Percentiles rank a stretch among this genome's conserved stretches.
These are phyloP conservation scores for Beris morrisii DNA, from an alignment of 2,888 invertebrate species.

Conservation along the genomic window DNA sequence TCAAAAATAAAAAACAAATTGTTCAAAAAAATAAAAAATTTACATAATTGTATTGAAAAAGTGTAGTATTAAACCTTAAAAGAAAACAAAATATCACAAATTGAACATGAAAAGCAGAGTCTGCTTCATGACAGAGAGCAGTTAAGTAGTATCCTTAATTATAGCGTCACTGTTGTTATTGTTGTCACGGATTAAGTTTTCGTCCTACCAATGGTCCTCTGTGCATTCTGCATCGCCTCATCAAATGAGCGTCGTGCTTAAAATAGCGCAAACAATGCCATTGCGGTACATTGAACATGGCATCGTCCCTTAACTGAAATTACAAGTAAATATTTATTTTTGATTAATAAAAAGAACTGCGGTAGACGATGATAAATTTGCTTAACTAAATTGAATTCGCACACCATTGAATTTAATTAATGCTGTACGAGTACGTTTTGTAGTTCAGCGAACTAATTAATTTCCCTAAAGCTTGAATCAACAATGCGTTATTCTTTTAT, in stretches of 20 bases:
- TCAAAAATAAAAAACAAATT: too few relatives aligned
- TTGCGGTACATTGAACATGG: slow-evolving; percentile 77
- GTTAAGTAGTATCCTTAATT: slow-evolving; percentile 6
- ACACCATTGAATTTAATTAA: too few relatives aligned
- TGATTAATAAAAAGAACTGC: neutral
- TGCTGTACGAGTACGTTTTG: too few relatives aligned
- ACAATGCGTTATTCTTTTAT: too few relatives aligned
- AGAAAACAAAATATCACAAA: slow-evolving; percentile 23
- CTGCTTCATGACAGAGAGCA: slow-evolving; percentile 6
- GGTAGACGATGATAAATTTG: too few relatives aligned
- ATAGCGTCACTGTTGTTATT: neutral
- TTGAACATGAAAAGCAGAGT: slow-evolving; percentile 11
- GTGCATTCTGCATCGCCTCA: slow-evolving; percentile 76
- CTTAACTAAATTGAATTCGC: too few relatives aligned
- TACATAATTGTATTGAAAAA: neutral
- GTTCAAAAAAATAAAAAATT: neutral
- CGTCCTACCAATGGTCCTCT: slow-evolving; percentile 49
- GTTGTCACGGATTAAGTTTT: slow-evolving; percentile 18
- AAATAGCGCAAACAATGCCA: slow-evolving; percentile 84
- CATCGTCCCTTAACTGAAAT: slow-evolving; percentile 20
- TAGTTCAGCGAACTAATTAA: too few relatives aligned
- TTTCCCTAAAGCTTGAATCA: too few relatives aligned
- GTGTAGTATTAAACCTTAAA: slow-evolving; percentile 1
- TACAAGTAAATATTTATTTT: neutral
- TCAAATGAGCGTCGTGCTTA: slow-evolving; percentile 68